Evolutionary conservation across 2,113 vertebrate genomes (phyloP).

Genomic region (Recurvirostra avosetta): DNA sequence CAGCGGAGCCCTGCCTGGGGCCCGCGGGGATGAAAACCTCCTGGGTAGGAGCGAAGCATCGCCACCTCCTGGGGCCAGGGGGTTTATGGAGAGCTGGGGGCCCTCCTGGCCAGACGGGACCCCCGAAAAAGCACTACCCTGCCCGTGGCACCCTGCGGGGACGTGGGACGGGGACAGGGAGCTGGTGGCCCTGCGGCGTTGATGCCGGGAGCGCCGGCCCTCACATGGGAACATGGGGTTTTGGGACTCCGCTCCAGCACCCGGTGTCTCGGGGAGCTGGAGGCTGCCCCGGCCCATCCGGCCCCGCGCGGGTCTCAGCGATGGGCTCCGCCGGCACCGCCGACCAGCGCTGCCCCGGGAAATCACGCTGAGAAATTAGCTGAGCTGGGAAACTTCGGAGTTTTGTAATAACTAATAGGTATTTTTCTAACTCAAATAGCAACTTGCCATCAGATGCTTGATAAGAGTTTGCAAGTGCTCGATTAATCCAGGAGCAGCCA

Average conservation of each 20-base stretch:
- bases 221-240: fast-evolving
- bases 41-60: background rate
- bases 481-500: conserved; percentile 25
- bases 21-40: background rate
- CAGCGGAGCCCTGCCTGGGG: background rate
- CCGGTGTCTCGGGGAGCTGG: fast-evolving
- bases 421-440: conserved; percentile 63
- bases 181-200: fast-evolving
- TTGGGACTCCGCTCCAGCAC: background rate
- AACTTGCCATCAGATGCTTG: conserved; percentile 53
- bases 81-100: fast-evolving
- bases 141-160: background rate
- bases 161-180: fast-evolving
- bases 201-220: fast-evolving
- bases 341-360: background rate
- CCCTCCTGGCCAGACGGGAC: background rate
- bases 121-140: fast-evolving
- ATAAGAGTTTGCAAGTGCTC: conserved; percentile 8
- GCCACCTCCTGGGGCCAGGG: fast-evolving
- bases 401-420: conserved; percentile 70
- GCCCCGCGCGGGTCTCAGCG: background rate
- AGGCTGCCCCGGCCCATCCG: background rate
- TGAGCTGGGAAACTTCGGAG: conserved; percentile 70
- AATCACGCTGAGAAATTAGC: conserved; percentile 54
- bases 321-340: background rate